These are phyloP conservation scores for Brevimyrus niger DNA, from an alignment of 2,113 vertebrate species.

Conservation along the genomic window DNA sequence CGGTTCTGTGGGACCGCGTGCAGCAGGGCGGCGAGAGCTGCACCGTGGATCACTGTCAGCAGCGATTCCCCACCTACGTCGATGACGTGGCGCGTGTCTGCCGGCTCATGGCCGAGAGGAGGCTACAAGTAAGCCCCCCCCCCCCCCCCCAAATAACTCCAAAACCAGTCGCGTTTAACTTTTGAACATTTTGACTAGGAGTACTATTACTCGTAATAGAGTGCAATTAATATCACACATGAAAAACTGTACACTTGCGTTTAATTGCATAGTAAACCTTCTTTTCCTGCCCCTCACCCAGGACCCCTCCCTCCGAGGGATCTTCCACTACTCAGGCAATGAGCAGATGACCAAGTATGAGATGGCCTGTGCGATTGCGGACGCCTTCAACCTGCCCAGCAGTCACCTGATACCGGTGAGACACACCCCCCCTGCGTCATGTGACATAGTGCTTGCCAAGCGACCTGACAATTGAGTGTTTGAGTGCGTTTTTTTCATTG, in stretches of 20 bases:
- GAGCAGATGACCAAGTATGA: constrained; percentile 97
- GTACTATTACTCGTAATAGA: background rate
- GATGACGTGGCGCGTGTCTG: constrained; percentile 82
- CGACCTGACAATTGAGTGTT: background rate
- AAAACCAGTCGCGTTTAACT: background rate
- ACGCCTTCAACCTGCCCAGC: constrained; percentile 85
- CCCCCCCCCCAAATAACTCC: background rate
- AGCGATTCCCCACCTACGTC: constrained; percentile 82
- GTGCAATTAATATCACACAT: background rate
- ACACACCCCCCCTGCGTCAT: too few relatives aligned
- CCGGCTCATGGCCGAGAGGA: constrained; percentile 75
- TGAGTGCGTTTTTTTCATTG: background rate
- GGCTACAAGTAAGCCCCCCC: constrained; percentile 67
- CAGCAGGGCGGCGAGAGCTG: constrained; percentile 76
- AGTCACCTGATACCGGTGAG: constrained; percentile 82
- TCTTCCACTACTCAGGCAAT: constrained; percentile 88
- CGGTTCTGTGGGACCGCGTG: constrained; percentile 78
- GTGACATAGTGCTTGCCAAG: background rate
- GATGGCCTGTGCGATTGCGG: constrained; percentile 84
- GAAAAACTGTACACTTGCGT: background rate
- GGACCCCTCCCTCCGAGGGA: constrained; percentile 80
- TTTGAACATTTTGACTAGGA: background rate
- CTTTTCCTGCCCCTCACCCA: constrained; percentile 34
- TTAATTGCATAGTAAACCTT: background rate
- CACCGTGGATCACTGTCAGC: constrained; percentile 83